Evolutionary conservation across 2,113 vertebrate genomes (phyloP).

Genomic region (Chunga burmeisteri): DNA sequence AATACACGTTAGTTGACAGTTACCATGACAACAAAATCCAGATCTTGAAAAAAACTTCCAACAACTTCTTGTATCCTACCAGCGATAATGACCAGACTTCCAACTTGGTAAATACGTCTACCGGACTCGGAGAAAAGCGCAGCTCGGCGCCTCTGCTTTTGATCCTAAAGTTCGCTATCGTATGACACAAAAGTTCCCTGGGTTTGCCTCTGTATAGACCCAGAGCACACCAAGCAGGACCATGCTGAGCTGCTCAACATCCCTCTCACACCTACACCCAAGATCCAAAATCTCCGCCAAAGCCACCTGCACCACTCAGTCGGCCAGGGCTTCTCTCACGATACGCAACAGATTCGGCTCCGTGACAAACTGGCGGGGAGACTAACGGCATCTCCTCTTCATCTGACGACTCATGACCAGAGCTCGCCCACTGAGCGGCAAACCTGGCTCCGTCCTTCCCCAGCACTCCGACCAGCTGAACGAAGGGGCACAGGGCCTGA

Average conservation of each 20-base stretch:
- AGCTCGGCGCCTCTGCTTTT: not conserved
- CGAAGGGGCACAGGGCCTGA: not conserved
- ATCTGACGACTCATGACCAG: not conserved
- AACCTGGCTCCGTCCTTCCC: not conserved
- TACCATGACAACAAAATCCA: not conserved
- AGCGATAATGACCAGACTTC: not conserved
- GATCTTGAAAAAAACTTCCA: not conserved
- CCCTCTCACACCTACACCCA: not conserved
- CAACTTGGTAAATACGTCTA: not conserved
- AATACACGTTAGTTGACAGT: not conserved
- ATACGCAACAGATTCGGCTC: not conserved
- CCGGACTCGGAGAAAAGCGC: not conserved
- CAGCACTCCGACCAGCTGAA: not conserved
- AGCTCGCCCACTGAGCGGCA: not conserved
- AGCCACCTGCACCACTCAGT: not conserved
- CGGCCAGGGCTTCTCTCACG: fast-evolving
- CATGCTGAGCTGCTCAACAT: not conserved
- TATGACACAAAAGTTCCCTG: not conserved
- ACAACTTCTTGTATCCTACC: not conserved
- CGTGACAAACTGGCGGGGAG: not conserved
- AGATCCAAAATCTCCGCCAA: not conserved
- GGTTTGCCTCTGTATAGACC: not conserved
- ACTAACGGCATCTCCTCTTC: not conserved
- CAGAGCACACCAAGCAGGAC: not conserved
- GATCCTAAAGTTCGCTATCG: not conserved